Base-by-base conservation (phyloP, 1,140 invertebrate species). In the Pinna nobilis region DNA sequence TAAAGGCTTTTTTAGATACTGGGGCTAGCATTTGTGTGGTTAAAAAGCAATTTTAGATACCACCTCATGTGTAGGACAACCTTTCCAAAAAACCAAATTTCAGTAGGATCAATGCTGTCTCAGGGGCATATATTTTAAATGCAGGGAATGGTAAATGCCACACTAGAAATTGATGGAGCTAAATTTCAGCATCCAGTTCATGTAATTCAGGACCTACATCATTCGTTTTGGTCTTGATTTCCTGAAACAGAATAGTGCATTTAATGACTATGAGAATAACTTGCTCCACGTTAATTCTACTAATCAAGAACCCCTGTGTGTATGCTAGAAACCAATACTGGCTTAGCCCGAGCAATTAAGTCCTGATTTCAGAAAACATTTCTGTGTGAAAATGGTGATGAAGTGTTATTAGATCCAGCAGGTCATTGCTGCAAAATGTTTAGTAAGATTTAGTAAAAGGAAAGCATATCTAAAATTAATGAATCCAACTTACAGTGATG, bases 191-290 rank as follows among this genome's bases (percentile, higher is more conserved):
- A 67, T 13, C 37, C n/a, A 47, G 44, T 59, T 49, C 47, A 67
- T 28, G 55, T 74, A 1, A n/a, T 68, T 20, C 53, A 63, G 5
- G 33, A 47, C n/a, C 35, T 63, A 11, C 72, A 74, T 3, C 64
- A 74, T 63, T 51, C 37, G 4, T 20, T 75, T 70, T 9, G 66
- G 73, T 28, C 20, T 75, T 25, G 73, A 75, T 28, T 75, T 75
- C 28, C 23, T 33, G 5, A 57, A 4, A 33, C 15, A 20, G 7
- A 30, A 28, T n/a, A 23, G 32, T 30, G 30, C 30, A 13, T 9
- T 30, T n/a, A 57, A 30, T 28, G 53, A 57, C 28, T 57, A 28
- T 57, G 53, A 57, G 7, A 13, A 18, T 33, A 57, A 28, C 53
- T 15, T 28, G 4, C 2, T 57, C 7, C 50, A 53, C 23, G 50